These are phyloP conservation scores for Augochlorella aurata DNA, from an alignment of 2,888 invertebrate species.

Conservation along the genomic window DNA sequence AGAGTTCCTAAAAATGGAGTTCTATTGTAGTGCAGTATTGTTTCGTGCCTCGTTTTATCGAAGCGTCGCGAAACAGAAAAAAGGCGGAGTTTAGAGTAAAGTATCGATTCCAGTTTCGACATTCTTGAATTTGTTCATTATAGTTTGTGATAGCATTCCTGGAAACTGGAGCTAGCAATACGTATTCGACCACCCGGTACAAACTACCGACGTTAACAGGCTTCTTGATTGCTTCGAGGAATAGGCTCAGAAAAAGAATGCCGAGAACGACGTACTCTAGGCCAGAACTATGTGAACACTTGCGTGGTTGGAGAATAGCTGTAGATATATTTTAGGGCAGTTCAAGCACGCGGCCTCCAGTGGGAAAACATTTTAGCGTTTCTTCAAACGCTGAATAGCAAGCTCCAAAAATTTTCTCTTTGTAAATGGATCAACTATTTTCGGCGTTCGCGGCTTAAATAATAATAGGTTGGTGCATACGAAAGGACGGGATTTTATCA, in stretches of 20 bases:
- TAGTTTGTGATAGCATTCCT: neutral
- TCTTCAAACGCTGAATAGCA: too few species aligned
- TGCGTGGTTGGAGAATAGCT: neutral
- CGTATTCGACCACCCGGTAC: neutral
- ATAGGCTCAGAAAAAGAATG: slow-evolving; percentile 2
- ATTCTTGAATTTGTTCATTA: neutral
- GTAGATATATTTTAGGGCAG: neutral
- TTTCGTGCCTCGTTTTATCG: too few species aligned
- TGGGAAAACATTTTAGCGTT: neutral
- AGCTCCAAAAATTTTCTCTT: too few species aligned
- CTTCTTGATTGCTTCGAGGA: neutral
- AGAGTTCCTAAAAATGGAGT: too few species aligned
- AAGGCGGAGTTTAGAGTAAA: too few species aligned
- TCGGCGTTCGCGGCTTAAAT: too few species aligned
- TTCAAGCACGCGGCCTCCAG: neutral
- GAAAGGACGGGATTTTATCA: too few species aligned
- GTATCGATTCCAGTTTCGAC: too few species aligned
- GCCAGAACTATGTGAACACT: neutral
- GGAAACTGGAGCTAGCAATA: neutral
- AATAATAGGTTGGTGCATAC: too few species aligned
- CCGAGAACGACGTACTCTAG: neutral
- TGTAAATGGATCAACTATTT: too few species aligned
- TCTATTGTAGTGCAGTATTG: too few species aligned
- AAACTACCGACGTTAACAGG: neutral
- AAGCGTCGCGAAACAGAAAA: too few species aligned